Conservation (phyloP, 2,888 invertebrate species). For the Seira ritae region DNA sequence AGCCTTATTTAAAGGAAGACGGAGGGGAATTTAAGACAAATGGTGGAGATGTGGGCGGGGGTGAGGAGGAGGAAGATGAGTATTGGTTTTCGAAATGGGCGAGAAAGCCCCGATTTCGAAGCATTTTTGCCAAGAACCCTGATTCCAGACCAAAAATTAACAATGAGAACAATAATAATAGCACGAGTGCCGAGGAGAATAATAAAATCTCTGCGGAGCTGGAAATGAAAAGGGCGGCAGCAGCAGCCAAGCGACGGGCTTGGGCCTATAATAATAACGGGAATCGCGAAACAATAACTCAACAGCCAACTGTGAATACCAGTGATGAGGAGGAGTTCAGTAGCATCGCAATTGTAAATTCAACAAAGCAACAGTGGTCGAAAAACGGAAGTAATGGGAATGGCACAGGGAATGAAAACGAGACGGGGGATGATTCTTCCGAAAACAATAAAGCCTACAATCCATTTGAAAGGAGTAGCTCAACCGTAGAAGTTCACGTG, state of each 20-base stretch:
- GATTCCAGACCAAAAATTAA: conserved; percentile 68
- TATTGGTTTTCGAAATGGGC: conserved; percentile 78
- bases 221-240: conserved; percentile 56
- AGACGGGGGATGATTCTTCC: not conserved
- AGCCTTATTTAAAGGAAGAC: too few relatives aligned
- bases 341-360: conserved; percentile 55
- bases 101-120: conserved; percentile 75
- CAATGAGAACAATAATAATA: conserved; percentile 48
- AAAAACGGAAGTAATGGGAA: conserved; percentile 25
- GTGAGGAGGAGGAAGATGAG: conserved; percentile 75
- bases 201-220: conserved; percentile 31
- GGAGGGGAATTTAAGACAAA: too few relatives aligned
- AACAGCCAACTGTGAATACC: conserved; percentile 32
- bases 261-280: conserved; percentile 65
- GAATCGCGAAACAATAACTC: conserved; percentile 40
- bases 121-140: conserved; percentile 74
- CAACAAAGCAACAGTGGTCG: conserved; percentile 43
- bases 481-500: conserved; percentile 28
- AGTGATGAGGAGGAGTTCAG: conserved; percentile 61
- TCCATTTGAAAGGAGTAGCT: not conserved
- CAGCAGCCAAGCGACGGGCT: conserved; percentile 58
- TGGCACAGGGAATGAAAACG: not conserved
- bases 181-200: conserved; percentile 16
- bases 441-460: not conserved
- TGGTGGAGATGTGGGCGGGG: too few relatives aligned